Conservation (phyloP, 2,797 vertebrate species). For the Danio aesculapii region DNA sequence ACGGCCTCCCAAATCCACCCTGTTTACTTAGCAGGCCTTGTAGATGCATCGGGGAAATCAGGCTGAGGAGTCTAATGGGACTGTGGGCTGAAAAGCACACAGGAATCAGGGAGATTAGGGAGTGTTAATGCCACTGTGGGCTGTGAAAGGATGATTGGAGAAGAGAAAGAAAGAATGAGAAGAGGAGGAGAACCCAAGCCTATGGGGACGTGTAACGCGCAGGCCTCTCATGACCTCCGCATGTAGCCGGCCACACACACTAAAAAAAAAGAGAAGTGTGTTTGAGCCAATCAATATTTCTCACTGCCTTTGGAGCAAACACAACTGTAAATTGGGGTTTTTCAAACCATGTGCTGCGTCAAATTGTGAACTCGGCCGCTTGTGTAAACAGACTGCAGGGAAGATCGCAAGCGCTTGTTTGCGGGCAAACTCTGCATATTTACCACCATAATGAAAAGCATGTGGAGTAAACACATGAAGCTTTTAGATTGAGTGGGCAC, state of each 20-base stretch:
- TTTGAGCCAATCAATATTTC: slow-evolving; percentile 34
- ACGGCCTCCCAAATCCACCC: slow-evolving; percentile 61
- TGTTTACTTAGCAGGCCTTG: slow-evolving; percentile 65
- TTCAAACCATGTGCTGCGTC: slow-evolving; percentile 27
- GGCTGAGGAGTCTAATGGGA: slow-evolving; percentile 65
- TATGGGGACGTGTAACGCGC: slow-evolving; percentile 60
- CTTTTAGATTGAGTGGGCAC: slow-evolving; percentile 20
- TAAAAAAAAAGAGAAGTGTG: not conserved
- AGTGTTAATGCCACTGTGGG: slow-evolving; percentile 63
- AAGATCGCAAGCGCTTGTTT: slow-evolving; percentile 37
- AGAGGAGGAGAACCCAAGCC: slow-evolving; percentile 56
- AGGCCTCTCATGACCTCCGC: slow-evolving; percentile 63
- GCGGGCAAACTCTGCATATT: slow-evolving; percentile 4
- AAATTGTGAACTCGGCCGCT: slow-evolving; percentile 25
- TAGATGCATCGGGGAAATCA: slow-evolving; percentile 62
- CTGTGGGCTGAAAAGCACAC: slow-evolving; percentile 61
- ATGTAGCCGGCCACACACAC: slow-evolving; percentile 3
- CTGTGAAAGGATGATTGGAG: slow-evolving; percentile 62
- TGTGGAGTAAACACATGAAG: slow-evolving; percentile 18
- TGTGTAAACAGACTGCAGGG: slow-evolving; percentile 42
- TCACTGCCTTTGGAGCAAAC: slow-evolving; percentile 27
- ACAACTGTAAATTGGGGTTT: slow-evolving; percentile 1
- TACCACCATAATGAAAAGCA: slow-evolving; percentile 25
- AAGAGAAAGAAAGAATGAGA: slow-evolving; percentile 51
- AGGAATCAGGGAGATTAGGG: slow-evolving; percentile 64